Base-by-base conservation (phyloP, 2,888 invertebrate genomes). In the Meta bourneti region DNA sequence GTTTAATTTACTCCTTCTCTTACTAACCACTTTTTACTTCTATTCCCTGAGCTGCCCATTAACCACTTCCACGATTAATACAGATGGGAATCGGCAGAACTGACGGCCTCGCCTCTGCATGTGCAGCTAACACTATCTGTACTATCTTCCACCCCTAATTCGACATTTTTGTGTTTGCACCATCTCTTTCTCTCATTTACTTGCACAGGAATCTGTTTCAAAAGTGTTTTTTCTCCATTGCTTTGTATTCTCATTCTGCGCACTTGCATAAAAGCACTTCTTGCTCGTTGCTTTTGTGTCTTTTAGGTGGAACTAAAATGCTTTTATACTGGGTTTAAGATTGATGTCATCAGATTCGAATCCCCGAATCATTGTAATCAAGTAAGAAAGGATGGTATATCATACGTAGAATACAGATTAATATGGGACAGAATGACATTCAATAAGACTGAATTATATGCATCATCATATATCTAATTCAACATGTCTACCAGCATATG, bases 91-190 rank as follows among this genome's bases (percentile, higher is more conserved):
- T 89, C 83, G 79, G 83, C 79, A 71, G 89, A 89, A 61, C 34
- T 79, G 89, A 84, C 89, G 89, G 54, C 89, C 19, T 70, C 83
- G 75, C 75, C 71, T 78, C 84, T 89, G 79, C 89, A 83, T 89
- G 89, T 77, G 70, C 52, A 4, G 48, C 89, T 61, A 16, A 89
- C 89, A 82, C 74, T 69, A 70, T 11, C 74, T 61, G 34, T 34
- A 61, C 75, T 75, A 69, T 48, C 69, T 69, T 77, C 85, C 9
- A 2, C 78, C 8, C n/a, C n/a, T n/a, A n/a, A n/a, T n/a, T n/a
- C 80, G 20, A 54, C 71, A 19, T 71, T 19, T 34, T 72, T 69
- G 13, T 75, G 6, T n/a, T 61, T 19, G 19, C 61, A 77, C 49
- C 11, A 19, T 88, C n/a, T 74, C 34, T 71, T 69, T 48, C 61